Evolutionary conservation across 2,797 vertebrate genomes (phyloP), one percentile per base, ranked within the genome.

Genomic region (Argyrosomus regius): DNA sequence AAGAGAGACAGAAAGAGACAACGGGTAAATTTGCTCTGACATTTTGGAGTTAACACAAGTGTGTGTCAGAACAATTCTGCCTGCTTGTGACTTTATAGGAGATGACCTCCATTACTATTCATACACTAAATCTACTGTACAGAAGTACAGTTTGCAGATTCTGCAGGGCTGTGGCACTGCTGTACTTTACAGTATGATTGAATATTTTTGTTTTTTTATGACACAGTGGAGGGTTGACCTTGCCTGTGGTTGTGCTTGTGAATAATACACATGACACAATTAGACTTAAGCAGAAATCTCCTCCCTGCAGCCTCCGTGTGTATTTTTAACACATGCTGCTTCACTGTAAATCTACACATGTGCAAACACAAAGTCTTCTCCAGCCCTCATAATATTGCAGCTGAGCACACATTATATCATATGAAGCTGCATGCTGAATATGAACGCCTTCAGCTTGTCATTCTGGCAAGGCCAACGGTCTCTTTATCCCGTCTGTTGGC

Each of bases 1-100:
- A n/a, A 88, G 60, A 57, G 80, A 84, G 72, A 77, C 67, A 66
- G n/a, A 68, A 65, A 60, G 70, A 50, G 61, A 49, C 58, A 68
- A 64, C 3, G 49, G 77, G 63, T 63, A 80, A 75, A 90, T 90
- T 82, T 82, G 79, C 82, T 59, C 57, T 89, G 89, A 86, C 86
- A 63, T 86, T 84, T 89, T 70, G 58, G 81, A 86, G 77, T 88
- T 87, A 86, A 88, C 76, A 74, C 82, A 86, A 90, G 78, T 72
- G 63, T 70, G 84, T 86, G 92, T 93, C 91, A 83, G 87, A 87
- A 84, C 89, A 66, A 71, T 80, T 93, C 77, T 78, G 73, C 79
- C 58, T 65, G 58, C 17, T 77, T 80, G 70, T 80, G 75, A 80
- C 78, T 87, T 83, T 80, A 89, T 72, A 67, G 56, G 67, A 86